A percentile compares a stretch with the other conserved stretches of the same genome.
Evolutionary conservation across 2,888 invertebrate genomes (phyloP).

Genomic region (Cephalotes varians): DNA sequence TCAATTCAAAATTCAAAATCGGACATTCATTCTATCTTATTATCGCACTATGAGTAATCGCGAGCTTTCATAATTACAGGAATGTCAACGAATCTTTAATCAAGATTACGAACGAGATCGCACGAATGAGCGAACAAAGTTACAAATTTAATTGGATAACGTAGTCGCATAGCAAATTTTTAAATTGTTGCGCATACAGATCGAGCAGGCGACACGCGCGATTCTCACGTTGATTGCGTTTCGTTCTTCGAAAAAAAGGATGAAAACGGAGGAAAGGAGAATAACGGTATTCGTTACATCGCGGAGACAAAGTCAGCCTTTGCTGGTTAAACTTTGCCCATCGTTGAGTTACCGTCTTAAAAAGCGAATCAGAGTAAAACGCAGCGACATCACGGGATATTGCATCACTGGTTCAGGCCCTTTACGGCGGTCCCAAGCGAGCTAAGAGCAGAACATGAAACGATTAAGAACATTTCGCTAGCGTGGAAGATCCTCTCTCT

Average conservation of each 20-base stretch:
- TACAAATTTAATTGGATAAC: neutral
- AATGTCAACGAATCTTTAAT: neutral
- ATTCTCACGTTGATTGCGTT: neutral
- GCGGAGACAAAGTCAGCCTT: constrained; percentile 1
- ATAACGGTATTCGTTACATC: constrained; percentile 33
- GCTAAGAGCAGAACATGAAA: constrained; percentile 35
- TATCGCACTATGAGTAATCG: neutral
- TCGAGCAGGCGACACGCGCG: neutral
- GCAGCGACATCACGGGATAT: constrained; percentile 36
- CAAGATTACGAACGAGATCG: neutral
- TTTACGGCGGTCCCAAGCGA: constrained; percentile 37
- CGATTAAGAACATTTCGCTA: constrained; percentile 54
- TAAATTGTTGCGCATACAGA: neutral
- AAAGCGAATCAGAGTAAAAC: constrained; percentile 28
- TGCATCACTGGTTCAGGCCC: constrained; percentile 39
- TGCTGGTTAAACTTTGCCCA: neutral
- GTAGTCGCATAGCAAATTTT: neutral
- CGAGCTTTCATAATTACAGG: neutral
- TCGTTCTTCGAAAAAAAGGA: constrained; percentile 1
- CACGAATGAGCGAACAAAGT: neutral
- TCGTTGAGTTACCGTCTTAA: constrained; percentile 30
- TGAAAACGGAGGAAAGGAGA: neutral
- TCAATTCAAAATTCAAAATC: neutral
- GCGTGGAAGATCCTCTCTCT: constrained; percentile 46
- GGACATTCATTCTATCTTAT: neutral